Conservation (phyloP, 2,113 vertebrate species). For the Phalacrocorax pelagicus region DNA sequence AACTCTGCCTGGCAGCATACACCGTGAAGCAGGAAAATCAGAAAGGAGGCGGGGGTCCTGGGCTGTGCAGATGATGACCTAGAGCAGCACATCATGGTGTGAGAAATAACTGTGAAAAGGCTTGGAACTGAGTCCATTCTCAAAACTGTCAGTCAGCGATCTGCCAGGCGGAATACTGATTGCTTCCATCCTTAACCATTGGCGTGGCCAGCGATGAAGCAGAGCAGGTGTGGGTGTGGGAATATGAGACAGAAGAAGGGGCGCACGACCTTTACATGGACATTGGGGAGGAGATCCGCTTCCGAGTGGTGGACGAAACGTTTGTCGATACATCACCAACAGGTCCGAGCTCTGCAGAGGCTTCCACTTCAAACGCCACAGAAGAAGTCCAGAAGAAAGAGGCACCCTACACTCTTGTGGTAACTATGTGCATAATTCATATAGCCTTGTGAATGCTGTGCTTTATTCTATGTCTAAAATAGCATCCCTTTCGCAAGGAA, state of each 20-base stretch:
- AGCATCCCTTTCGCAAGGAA: background rate
- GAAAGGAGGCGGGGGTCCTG: background rate
- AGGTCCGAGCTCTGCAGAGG: constrained; percentile 79
- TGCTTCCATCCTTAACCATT: constrained; percentile 71
- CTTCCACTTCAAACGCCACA: constrained; percentile 62
- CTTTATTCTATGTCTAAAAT: background rate
- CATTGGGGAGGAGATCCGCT: constrained; percentile 93
- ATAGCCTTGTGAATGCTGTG: background rate
- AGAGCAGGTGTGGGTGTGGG: constrained; percentile 98
- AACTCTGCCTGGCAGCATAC: background rate
- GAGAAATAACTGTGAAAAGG: background rate
- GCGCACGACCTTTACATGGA: constrained; percentile 99
- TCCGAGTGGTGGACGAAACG: constrained; percentile 90
- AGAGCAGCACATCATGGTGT: accelerated
- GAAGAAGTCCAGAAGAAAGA: constrained; percentile 88
- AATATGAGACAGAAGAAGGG: constrained; percentile 96
- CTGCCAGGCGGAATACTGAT: background rate
- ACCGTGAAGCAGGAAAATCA: background rate
- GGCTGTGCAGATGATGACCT: accelerated
- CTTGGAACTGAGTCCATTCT: background rate
- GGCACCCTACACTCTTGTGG: constrained; percentile 91
- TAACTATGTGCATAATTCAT: constrained; percentile 58
- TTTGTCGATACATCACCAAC: constrained; percentile 94
- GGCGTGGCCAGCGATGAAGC: constrained; percentile 84
- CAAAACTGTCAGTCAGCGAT: background rate